Base-by-base conservation (phyloP, 2,888 invertebrate genomes). In the Rotaria sp. region DNA sequence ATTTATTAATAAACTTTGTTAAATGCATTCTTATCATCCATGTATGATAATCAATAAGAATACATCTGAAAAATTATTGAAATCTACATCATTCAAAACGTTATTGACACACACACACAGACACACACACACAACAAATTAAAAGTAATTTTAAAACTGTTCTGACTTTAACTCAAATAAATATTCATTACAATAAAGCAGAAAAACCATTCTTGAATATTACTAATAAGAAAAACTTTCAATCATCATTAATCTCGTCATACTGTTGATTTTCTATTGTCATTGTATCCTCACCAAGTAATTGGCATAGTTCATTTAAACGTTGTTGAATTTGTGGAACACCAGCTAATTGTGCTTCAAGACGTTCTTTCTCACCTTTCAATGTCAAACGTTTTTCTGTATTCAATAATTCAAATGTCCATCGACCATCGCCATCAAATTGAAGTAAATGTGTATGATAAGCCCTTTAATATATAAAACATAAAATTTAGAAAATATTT, bases 381-480 rank as follows among this genome's bases (percentile, higher is more conserved):
- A 93, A 89, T 7, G 92, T 90, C 24, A 93, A 89, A n/a, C 92
- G 89, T 5, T 91, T 90, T 50, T 85, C 85, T 15, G 91, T 91
- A 88, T 93, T 93, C 87, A 94, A 90, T 48, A 92, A 91, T 86
- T 93, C 93, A 88, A 95, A 94, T 48, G 94, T 94, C 96, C 97
- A 98, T 86, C 94, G 94, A 21, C 98, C 98, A 88, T 95, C 94
- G 0, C 98, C 98, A 91, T 97, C 96, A 91, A 98, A 98, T 90
- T 97, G 96, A 45, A 99, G 92, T 85, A 98, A 93, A 90, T 97
- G 95, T 0, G 95, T 95, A 91, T 99, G 98, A 92, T 96, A 97
- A 87, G 90, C 67, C 67, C 67, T 67, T 24, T 15, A 50, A 50
- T 15, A 15, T 15, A 24, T 52, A 21, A 24, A 52, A 52, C 4